phyloP scores from a whole-genome alignment of 2,797 vertebrate species.

The Aldrovandia affinis region DNA sequence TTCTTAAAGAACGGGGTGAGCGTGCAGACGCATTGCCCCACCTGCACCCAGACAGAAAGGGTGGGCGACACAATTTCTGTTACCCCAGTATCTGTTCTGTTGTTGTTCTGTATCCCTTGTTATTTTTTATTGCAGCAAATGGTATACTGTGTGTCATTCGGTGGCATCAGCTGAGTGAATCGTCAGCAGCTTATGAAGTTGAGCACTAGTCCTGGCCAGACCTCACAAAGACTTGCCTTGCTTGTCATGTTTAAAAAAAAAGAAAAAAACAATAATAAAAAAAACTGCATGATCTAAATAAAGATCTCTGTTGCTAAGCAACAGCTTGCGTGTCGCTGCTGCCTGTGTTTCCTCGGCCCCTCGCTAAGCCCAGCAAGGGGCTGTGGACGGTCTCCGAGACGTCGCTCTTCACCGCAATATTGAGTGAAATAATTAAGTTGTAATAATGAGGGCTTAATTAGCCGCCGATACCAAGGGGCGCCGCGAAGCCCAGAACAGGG shows the following conservation, averaged over 20 bases:
- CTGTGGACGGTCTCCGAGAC: background rate
- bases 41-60: too few species aligned
- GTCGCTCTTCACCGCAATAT: background rate
- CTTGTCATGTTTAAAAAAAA: background rate
- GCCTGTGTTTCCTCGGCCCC: background rate
- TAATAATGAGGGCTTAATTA: conserved; percentile 1
- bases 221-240: background rate
- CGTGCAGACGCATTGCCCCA: too few species aligned
- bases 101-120: background rate
- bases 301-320: conserved; percentile 74
- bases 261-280: background rate
- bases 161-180: background rate
- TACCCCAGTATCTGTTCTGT: too few species aligned
- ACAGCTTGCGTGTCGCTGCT: conserved; percentile 47
- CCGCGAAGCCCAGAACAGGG: background rate
- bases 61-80: too few species aligned
- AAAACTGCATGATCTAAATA: conserved; percentile 62
- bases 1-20: conserved; percentile 39
- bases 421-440: background rate
- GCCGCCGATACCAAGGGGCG: background rate
- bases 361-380: background rate
- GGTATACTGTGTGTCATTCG: background rate
- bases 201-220: background rate
- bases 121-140: background rate
- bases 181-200: background rate